phyloP scores from a whole-genome alignment of 2,797 vertebrate species.

The Syndactyla subalaris region DNA sequence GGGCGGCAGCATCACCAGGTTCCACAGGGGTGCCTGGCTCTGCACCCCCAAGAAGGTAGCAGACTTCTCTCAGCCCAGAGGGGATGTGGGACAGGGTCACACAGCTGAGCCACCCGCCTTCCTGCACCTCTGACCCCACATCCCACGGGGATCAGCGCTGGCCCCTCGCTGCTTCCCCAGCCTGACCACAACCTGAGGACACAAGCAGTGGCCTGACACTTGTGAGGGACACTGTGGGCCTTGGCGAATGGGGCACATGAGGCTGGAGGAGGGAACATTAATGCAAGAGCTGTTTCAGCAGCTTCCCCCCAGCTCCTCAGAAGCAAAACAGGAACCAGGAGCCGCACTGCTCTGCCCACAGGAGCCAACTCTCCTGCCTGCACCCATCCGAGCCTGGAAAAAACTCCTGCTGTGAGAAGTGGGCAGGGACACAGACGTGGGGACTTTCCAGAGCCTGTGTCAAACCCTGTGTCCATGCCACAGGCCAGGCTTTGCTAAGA shows the following conservation, averaged over 20 bases:
- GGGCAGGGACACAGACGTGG: not conserved
- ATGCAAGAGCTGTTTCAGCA: constrained; percentile 9
- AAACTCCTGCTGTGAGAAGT: not conserved
- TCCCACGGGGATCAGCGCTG: rapidly evolving
- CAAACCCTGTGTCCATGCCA: not conserved
- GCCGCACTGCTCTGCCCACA: not conserved
- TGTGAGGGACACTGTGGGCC: not conserved
- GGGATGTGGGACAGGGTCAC: rapidly evolving
- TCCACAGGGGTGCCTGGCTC: not conserved
- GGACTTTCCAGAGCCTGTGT: not conserved
- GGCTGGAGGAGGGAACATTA: not conserved
- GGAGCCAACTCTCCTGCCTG: not conserved
- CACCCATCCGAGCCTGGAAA: not conserved
- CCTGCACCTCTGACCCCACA: not conserved
- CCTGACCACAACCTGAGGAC: rapidly evolving
- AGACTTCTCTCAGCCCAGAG: not conserved
- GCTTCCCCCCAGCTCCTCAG: not conserved
- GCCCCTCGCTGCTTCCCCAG: not conserved
- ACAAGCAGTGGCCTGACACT: rapidly evolving
- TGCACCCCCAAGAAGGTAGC: too few species aligned
- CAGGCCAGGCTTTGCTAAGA: not conserved
- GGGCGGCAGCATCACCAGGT: not conserved
- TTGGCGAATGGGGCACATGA: not conserved
- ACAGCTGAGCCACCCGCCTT: rapidly evolving
- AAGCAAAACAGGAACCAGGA: constrained; percentile 31